Evolutionary conservation across 2,888 invertebrate species (phyloP), one percentile per base, ranked within the genome.

Genomic region (Frankliniella fusca): DNA sequence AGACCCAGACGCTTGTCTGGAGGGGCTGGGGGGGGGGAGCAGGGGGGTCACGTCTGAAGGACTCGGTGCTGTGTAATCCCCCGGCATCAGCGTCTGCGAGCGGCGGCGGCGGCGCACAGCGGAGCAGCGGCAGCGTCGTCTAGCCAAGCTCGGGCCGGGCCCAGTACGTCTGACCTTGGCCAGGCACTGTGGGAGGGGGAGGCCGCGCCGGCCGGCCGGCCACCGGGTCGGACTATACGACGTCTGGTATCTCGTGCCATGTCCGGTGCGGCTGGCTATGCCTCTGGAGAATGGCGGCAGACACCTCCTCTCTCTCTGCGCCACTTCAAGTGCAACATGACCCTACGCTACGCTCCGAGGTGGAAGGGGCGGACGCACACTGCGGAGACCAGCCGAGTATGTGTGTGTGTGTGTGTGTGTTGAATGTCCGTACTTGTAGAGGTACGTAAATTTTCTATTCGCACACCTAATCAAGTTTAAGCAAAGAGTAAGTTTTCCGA

Each of bases 1-100:
- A 10, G 11, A 23, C 70, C 11, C 70, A 76, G 70, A 76, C 70
- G 70, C 27, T 76, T 76, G 70, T 76, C 70, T 76, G 70, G 70
- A 23, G 70, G 70, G 27, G 27, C 12, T 27, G 23, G 23, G 27
- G 70, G 9, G 70, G 70, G 70, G 27, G 70, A 23, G 70, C 1
- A 27, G 70, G 27, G 70, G 23, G 10, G 27, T 5, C 70, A 27
- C 27, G 61, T 61, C 61, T 61, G 70, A 27, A 76, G 70, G 70
- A 23, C 70, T 23, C 27, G 23, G 70, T 38, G 38, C 38, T 38
- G 38, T 38, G 38, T 38, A 38, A 38, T 38, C n/a, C 70, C 70
- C n/a, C 0, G 61, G 61, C 54, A 54, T 18, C 12, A 12, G 61
- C 20, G 61, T n/a, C 61, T 18, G 61, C 70, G 23, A 12, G 70